Percentiles rank a stretch among this genome's conserved stretches.
phyloP scores from a whole-genome alignment of 2,888 invertebrate species.

The Tethea ocularis region DNA sequence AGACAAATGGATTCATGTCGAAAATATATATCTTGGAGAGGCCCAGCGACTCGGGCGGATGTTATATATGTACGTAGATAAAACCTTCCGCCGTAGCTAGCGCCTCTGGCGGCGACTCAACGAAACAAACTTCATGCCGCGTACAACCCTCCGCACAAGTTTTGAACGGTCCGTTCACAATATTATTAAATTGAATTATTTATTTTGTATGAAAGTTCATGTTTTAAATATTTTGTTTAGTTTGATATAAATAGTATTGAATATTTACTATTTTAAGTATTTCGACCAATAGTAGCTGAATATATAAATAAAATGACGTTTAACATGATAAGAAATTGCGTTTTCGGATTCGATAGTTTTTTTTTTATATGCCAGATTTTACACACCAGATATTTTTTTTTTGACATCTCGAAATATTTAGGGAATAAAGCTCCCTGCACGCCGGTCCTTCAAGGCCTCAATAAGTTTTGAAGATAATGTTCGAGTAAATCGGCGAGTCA shows the following conservation, averaged over 20 bases:
- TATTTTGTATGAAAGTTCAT: conserved; percentile 24
- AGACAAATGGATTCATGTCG: conserved; percentile 68
- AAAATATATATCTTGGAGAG: conserved; percentile 75
- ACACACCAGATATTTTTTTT: too few species aligned
- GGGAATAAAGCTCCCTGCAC: too few species aligned
- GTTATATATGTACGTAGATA: conserved; percentile 83
- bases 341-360: too few species aligned
- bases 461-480: too few species aligned
- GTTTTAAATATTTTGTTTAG: background rate
- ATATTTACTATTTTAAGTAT: too few species aligned
- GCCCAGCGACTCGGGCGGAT: conserved; percentile 78
- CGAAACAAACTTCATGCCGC: conserved; percentile 75
- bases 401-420: too few species aligned
- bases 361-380: too few species aligned
- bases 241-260: background rate
- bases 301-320: too few species aligned
- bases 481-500: too few species aligned
- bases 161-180: conserved; percentile 33
- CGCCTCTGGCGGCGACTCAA: conserved; percentile 73
- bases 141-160: conserved; percentile 67
- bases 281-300: too few species aligned
- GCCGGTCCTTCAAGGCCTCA: too few species aligned
- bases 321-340: too few species aligned
- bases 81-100: conserved; percentile 81
- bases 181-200: conserved; percentile 27